A percentile compares a stretch with the other conserved stretches of the same genome.
phyloP scores from a whole-genome alignment of 2,888 invertebrate species.

The Cheilosia vulpina region DNA sequence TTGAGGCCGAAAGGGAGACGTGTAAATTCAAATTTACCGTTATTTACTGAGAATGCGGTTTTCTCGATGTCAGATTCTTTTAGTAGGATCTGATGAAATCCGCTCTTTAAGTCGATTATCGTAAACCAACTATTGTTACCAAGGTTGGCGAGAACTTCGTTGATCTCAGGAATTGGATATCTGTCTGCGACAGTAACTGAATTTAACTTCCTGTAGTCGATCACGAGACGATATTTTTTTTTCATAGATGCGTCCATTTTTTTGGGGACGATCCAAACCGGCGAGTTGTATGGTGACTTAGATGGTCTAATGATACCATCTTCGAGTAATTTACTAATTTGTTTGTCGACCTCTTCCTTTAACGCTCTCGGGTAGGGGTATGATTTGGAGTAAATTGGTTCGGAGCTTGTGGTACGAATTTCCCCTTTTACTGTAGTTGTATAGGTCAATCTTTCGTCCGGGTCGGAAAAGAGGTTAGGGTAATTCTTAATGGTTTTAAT shows the following conservation, averaged over 20 bases:
- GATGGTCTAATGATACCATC: slow-evolving; percentile 38
- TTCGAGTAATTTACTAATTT: slow-evolving; percentile 23
- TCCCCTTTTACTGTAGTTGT: slow-evolving; percentile 35
- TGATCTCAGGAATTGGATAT: too few species aligned
- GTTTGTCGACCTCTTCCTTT: slow-evolving; percentile 41
- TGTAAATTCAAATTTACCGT: slow-evolving; percentile 33
- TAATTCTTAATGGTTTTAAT: slow-evolving; percentile 11
- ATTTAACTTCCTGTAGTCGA: slow-evolving; percentile 58
- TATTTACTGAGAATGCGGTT: slow-evolving; percentile 30
- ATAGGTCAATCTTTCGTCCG: slow-evolving; percentile 32
- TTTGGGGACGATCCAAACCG: too few species aligned
- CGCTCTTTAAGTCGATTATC: slow-evolving; percentile 45
- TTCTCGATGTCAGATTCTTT: too few species aligned
- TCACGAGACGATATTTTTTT: slow-evolving; percentile 43
- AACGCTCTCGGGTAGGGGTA: slow-evolving; percentile 35
- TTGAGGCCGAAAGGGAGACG: slow-evolving; percentile 32
- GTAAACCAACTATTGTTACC: slow-evolving; percentile 20
- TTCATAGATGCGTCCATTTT: slow-evolving; percentile 16
- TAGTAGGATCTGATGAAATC: too few species aligned
- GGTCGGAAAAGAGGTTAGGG: slow-evolving; percentile 21
- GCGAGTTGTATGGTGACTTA: slow-evolving; percentile 36
- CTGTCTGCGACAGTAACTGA: not conserved
- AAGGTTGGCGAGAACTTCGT: not conserved
- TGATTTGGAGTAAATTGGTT: slow-evolving; percentile 45
- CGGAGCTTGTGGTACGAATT: slow-evolving; percentile 33